Conservation (phyloP, 2,797 vertebrate genomes). For the Paramormyrops hopkinsi region DNA sequence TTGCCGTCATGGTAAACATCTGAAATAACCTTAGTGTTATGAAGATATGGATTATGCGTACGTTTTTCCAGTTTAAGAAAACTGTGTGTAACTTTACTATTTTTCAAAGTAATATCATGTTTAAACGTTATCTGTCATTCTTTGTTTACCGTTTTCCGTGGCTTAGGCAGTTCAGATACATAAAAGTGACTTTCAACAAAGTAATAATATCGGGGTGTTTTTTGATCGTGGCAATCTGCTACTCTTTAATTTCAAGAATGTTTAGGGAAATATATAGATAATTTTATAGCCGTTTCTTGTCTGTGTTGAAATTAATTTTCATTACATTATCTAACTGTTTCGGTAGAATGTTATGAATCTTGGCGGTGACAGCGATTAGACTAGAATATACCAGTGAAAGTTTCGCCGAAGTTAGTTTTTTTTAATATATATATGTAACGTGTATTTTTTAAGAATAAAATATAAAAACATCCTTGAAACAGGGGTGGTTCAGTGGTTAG, state of each 20-base stretch:
- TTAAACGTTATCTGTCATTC: neutral
- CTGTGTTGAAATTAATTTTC: neutral
- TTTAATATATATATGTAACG: neutral
- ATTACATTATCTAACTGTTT: neutral
- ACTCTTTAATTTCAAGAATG: neutral
- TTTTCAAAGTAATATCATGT: neutral
- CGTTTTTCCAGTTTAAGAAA: neutral
- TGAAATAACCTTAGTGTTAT: neutral
- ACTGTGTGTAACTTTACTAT: neutral
- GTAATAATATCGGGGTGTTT: neutral
- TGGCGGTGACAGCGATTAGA: neutral
- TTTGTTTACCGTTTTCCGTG: neutral
- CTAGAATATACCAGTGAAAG: neutral
- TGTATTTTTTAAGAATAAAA: neutral
- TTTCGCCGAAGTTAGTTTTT: neutral
- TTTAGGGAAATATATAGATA: neutral
- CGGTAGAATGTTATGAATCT: neutral
- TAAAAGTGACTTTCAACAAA: neutral
- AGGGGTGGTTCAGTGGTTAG: neutral
- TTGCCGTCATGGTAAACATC: neutral
- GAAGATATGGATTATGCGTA: neutral
- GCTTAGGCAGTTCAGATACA: neutral
- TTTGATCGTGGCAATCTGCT: neutral
- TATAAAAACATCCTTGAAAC: neutral
- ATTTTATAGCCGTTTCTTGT: neutral